These are phyloP conservation scores for Ceratina japonica DNA, from an alignment of 1,140 invertebrate genomes.

Conservation along the genomic window DNA sequence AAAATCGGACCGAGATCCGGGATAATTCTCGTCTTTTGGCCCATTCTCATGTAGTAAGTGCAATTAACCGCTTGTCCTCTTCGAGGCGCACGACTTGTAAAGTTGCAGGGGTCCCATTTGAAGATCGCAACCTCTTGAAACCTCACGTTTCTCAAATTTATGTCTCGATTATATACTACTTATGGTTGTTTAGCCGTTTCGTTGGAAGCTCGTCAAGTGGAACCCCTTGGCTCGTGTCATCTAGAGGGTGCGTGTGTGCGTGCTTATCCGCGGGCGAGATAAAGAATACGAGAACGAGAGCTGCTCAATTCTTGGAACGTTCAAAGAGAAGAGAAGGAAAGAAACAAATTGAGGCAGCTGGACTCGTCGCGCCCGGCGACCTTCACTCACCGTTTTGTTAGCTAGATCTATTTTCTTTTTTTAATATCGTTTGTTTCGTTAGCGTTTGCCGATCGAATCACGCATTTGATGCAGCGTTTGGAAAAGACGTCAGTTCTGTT, in stretches of 20 bases:
- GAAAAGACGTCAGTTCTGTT: not conserved
- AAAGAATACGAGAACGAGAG: constrained; percentile 44
- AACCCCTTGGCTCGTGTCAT: not conserved
- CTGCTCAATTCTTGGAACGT: constrained; percentile 25
- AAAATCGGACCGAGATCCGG: too few species aligned
- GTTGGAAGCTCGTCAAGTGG: too few species aligned
- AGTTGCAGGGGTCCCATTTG: too few species aligned
- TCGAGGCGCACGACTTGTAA: constrained; percentile 31
- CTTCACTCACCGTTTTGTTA: constrained; percentile 23
- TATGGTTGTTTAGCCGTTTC: too few species aligned
- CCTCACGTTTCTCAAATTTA: too few species aligned
- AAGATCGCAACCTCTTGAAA: too few species aligned
- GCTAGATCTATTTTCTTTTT: not conserved
- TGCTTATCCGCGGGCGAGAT: constrained; percentile 12
- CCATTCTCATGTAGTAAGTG: constrained; percentile 7
- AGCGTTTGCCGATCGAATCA: not conserved
- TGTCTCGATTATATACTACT: too few species aligned
- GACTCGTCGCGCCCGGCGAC: constrained; percentile 34
- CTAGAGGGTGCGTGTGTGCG: constrained; percentile 37
- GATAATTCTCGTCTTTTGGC: constrained; percentile 12
- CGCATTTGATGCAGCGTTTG: constrained; percentile 11
- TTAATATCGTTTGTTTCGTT: not conserved
- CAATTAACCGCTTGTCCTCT: constrained; percentile 16
- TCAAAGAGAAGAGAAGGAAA: constrained; percentile 9
- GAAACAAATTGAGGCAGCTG: constrained; percentile 43